Evolutionary conservation across 2,888 invertebrate species (phyloP).

Genomic region (Xestia sexstrigata): DNA sequence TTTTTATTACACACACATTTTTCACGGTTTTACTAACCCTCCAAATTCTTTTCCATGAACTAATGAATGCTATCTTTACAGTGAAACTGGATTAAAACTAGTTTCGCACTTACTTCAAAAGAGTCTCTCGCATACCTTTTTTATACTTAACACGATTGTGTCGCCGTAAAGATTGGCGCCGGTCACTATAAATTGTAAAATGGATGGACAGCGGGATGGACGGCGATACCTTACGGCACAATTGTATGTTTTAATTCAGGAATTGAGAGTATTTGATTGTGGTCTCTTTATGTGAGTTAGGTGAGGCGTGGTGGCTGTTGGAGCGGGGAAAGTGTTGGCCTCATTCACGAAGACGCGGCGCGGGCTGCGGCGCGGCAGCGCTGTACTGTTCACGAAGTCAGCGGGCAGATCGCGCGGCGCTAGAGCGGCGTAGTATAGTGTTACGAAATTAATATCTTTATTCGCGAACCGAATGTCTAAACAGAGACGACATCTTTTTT

Average conservation of each 20-base stretch:
- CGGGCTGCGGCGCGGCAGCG: too few relatives aligned
- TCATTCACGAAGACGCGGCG: too few relatives aligned
- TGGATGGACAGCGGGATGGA: constrained; percentile 38
- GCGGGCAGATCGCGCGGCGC: too few relatives aligned
- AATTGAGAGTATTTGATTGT: constrained; percentile 64
- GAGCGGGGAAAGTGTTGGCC: too few relatives aligned
- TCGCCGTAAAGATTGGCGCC: constrained; percentile 53
- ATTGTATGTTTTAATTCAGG: constrained; percentile 67
- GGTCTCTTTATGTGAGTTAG: constrained; percentile 28
- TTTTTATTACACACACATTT: background rate
- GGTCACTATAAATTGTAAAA: constrained; percentile 56
- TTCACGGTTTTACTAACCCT: background rate
- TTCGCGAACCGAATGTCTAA: too few relatives aligned
- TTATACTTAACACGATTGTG: constrained; percentile 50
- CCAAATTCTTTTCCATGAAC: background rate
- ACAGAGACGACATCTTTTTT: too few relatives aligned
- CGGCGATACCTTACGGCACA: constrained; percentile 53
- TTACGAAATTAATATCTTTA: too few relatives aligned
- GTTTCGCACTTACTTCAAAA: constrained; percentile 59
- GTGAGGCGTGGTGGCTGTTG: constrained; percentile 20
- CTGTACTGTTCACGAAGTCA: too few relatives aligned
- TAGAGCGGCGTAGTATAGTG: too few relatives aligned
- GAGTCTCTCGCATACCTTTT: constrained; percentile 40
- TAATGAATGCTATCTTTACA: constrained; percentile 30
- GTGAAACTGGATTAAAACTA: constrained; percentile 45